Conservation (phyloP, 2,797 vertebrate genomes). For the Danio jaintianensis region DNA sequence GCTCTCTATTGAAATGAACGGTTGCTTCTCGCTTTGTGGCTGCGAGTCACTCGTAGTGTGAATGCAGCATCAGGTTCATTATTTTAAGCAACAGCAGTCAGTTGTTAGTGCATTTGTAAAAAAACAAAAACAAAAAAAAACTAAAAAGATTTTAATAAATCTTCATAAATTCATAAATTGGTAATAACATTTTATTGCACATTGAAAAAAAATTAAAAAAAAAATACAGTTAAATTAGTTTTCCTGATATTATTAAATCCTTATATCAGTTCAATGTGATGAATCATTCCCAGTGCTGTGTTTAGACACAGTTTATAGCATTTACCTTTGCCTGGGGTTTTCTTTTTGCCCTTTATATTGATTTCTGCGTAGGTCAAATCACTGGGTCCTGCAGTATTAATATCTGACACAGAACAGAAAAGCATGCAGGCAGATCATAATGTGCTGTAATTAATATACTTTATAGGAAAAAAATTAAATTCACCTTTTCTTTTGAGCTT, state of each 20-base stretch:
- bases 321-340: neutral
- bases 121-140: too few species aligned
- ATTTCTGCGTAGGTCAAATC: too few species aligned
- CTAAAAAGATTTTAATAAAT: too few species aligned
- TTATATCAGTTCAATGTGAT: neutral
- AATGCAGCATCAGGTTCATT: too few species aligned
- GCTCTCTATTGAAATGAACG: too few species aligned
- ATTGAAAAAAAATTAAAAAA: too few species aligned
- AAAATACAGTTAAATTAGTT: too few species aligned
- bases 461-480: neutral
- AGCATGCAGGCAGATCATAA: neutral
- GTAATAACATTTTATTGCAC: too few species aligned
- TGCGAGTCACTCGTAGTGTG: too few species aligned
- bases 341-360: neutral
- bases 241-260: neutral
- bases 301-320: neutral
- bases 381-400: neutral
- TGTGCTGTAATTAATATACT: neutral
- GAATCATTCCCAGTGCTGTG: neutral
- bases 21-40: too few species aligned
- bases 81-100: neutral
- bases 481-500: neutral
- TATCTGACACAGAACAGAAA: slow-evolving; percentile 2
- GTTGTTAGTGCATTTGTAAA: neutral
- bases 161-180: too few species aligned